Conservation (phyloP, 1,140 invertebrate genomes). For the Papilio aristodemus region DNA sequence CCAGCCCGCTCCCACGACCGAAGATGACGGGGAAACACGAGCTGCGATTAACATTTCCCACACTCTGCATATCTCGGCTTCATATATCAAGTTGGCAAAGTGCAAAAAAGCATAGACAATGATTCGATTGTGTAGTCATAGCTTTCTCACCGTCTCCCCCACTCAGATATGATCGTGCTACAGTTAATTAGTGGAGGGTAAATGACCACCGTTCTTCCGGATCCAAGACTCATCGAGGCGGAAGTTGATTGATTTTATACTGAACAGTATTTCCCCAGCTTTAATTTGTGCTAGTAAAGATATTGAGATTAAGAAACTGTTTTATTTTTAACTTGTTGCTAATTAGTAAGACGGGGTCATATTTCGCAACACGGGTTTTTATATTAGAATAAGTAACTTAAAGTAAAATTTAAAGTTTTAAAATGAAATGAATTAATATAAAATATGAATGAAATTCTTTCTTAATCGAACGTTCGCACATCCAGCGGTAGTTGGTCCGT, state of each 20-base stretch:
- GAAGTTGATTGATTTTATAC: conserved; percentile 1
- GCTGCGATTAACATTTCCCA: conserved; percentile 65
- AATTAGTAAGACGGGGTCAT: too few species aligned
- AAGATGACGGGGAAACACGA: conserved; percentile 74
- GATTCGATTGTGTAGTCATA: conserved; percentile 76
- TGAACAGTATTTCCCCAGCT: too few species aligned
- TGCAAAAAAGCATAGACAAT: conserved; percentile 78
- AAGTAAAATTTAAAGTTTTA: too few species aligned
- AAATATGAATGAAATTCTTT: too few species aligned
- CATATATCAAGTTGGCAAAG: conserved; percentile 73
- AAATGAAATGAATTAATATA: too few species aligned
- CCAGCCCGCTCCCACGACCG: conserved; percentile 60
- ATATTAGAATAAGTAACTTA: too few species aligned
- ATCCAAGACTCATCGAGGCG: conserved; percentile 17
- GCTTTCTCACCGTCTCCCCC: conserved; percentile 73
- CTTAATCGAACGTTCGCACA: too few species aligned
- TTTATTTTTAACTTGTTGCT: too few species aligned
- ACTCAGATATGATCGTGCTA: conserved; percentile 67
- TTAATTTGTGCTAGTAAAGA: too few species aligned
- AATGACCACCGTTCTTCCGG: conserved; percentile 65
- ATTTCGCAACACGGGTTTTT: too few species aligned
- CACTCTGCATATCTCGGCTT: conserved; percentile 78
- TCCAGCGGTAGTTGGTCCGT: too few species aligned
- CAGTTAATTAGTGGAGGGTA: conserved; percentile 74
- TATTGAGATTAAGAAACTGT: too few species aligned